Base-by-base conservation (phyloP, 2,888 invertebrate genomes). In the Scrobipalpa atriplicella region DNA sequence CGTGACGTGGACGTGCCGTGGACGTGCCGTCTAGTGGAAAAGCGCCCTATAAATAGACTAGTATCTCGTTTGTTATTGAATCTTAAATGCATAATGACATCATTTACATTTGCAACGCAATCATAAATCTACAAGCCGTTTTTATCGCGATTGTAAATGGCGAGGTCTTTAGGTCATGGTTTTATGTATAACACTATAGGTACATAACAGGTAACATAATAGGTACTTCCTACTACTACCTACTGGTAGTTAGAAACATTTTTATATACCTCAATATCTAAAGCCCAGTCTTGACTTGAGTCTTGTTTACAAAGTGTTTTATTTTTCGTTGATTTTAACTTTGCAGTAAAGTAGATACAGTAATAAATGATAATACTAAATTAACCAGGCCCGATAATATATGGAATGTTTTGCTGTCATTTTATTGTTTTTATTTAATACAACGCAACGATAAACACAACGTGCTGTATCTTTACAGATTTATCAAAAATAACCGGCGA, bases 401-500 rank as follows among this genome's bases (percentile, higher is more conserved):
- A 5, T 29, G 5, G 2, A 29, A 29, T 5, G 29, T 9, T 19
- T 52, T 52, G 1, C 18, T 16, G 9, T 52, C 18, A 52, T 52
- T 52, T 29, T 29, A 29, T 47, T 47, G 62, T 62, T 62, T 47
- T 62, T 62, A 29, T 51, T 47, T 54, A 3, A 36, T 64, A 16
- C n/a, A 54, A 38, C 52, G 69, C 8, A 58, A 56, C 70, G 68
- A 78, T 78, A 78, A 78, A 79, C 74, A 75, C 67, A 68, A 73
- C 75, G 74, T 77, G 29, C 75, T 73, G 73, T 75, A 77, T 75
- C 76, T 84, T 83, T 78, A 79, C 78, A 74, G 51, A 67, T 80
- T 82, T 83, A 78, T 82, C 79, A 85, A 88, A 91, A 92, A 92
- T 92, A 92, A 85, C 87, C 78, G 71, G 70, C 84, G 82, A 82